phyloP scores from a whole-genome alignment of 2,888 invertebrate species.

The Perizoma flavofasciatum region DNA sequence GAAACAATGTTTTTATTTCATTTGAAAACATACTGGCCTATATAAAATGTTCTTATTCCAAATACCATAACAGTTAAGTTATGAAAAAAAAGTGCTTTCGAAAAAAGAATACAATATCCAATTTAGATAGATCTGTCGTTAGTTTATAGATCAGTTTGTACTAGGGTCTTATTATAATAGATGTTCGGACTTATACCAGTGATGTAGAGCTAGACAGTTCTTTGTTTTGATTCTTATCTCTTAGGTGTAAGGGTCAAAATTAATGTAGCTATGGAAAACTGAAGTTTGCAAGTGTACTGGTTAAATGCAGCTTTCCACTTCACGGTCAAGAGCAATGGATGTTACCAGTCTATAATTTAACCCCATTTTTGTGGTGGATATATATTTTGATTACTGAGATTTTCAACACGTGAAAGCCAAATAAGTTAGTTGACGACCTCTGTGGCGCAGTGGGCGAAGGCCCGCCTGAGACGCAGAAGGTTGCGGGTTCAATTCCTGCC shows the following conservation, averaged over 20 bases:
- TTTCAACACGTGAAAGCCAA: too few relatives aligned
- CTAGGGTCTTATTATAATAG: conserved; percentile 42
- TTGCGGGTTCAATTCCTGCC: too few relatives aligned
- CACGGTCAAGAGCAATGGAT: conserved; percentile 74
- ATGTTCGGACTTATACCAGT: neutral
- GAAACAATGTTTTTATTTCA: neutral
- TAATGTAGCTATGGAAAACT: conserved; percentile 16
- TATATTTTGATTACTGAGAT: too few relatives aligned
- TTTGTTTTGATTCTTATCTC: conserved; percentile 9
- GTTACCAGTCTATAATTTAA: conserved; percentile 52
- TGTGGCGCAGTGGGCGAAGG: too few relatives aligned
- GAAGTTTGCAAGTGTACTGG: conserved; percentile 48
- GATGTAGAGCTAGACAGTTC: neutral
- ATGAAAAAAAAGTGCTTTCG: conserved; percentile 49
- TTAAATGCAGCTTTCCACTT: conserved; percentile 71
- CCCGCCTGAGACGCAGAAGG: too few relatives aligned
- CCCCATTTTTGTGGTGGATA: conserved; percentile 34
- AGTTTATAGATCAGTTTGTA: neutral
- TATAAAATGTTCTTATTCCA: conserved; percentile 38
- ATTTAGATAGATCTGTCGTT: conserved; percentile 37
- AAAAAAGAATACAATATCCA: conserved; percentile 46
- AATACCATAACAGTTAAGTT: conserved; percentile 32
- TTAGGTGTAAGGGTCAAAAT: conserved; percentile 43
- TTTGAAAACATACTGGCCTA: conserved; percentile 25
- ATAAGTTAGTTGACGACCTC: too few relatives aligned